phyloP scores from a whole-genome alignment of 2,113 vertebrate species.

The Boleophthalmus pectinirostris region DNA sequence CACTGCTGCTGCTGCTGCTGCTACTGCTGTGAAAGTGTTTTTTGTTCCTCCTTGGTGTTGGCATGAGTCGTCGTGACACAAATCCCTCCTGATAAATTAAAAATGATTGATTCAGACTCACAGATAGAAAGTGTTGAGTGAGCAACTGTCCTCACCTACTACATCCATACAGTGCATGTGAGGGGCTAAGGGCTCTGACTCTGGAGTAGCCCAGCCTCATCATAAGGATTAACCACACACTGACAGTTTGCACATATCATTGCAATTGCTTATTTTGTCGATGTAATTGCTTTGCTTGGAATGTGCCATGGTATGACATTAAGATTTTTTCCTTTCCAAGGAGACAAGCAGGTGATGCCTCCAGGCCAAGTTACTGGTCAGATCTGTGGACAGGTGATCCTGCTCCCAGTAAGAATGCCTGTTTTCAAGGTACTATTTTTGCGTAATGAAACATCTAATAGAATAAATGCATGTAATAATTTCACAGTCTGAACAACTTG shows the following conservation, averaged over 20 bases:
- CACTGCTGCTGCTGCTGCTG: conserved; percentile 64
- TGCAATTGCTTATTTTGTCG: background rate
- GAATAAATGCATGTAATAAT: too few species aligned
- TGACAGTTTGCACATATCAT: background rate
- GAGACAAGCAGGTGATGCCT: too few species aligned
- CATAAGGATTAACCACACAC: background rate
- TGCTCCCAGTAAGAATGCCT: too few species aligned
- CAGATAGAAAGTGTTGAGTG: conserved; percentile 74
- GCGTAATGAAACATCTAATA: too few species aligned
- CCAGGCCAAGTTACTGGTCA: too few species aligned
- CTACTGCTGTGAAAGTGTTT: conserved; percentile 52
- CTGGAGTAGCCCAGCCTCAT: background rate
- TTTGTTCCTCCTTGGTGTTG: conserved; percentile 74
- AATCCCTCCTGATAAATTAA: conserved; percentile 83
- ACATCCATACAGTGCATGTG: conserved; percentile 33
- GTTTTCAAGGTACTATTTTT: too few species aligned
- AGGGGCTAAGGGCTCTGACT: conserved; percentile 17
- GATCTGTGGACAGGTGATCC: too few species aligned
- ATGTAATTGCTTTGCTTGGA: too few species aligned
- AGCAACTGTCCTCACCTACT: conserved; percentile 26
- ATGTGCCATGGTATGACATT: too few species aligned
- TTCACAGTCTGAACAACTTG: too few species aligned
- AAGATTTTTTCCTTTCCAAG: too few species aligned
- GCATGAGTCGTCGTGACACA: conserved; percentile 79
- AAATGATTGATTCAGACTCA: conserved; percentile 83